Base-by-base conservation (phyloP, 2,797 vertebrate genomes). In the Potorous gilbertii region DNA sequence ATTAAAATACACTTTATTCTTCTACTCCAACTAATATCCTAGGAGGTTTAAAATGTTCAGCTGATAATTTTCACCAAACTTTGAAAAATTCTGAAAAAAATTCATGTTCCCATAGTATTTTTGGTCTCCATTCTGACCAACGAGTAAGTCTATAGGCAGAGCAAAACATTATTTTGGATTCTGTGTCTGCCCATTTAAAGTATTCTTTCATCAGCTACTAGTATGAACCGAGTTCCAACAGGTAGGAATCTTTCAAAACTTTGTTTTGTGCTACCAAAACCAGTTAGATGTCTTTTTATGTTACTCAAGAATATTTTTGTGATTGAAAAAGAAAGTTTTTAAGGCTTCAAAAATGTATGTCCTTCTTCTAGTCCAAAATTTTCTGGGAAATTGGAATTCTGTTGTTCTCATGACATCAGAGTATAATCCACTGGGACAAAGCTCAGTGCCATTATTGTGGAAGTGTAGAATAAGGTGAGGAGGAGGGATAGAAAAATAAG, bases 351-450 rank as follows among this genome's bases (percentile, higher is more conserved):
- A 90, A 90, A 90, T 52, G 52, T 29, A 21, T 90, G 50, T 90
- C 52, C 90, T 90, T 52, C 96, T 52, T 89, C 10, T 34, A 56
- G 90, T 46, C 27, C 46, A 92, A 66, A 94, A 62, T 92, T 56
- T 90, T 21, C 29, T 92, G 90, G 90, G 27, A 59, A 95, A 56
- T 40, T 90, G 91, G 27, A 55, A 13, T 94, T 1, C 59, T 91
- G 29, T 95, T 6, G 57, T 96, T 95, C 54, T 90, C 56, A 54
- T 59, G 90, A 94, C 21, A 92, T 93, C 87, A 54, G 91, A 59
- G 66, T 94, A 92, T 94, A 95, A 55, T 93, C 50, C 81, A 87
- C 1, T 90, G 52, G 46, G 74, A 93, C 8, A 92, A 14, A 93
- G 91, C 93, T 90, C 14, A 74, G 1, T 91, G 92, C 92, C 40